These are phyloP conservation scores for Corythornis cristatus DNA, from an alignment of 2,113 vertebrate species.

Conservation along the genomic window DNA sequence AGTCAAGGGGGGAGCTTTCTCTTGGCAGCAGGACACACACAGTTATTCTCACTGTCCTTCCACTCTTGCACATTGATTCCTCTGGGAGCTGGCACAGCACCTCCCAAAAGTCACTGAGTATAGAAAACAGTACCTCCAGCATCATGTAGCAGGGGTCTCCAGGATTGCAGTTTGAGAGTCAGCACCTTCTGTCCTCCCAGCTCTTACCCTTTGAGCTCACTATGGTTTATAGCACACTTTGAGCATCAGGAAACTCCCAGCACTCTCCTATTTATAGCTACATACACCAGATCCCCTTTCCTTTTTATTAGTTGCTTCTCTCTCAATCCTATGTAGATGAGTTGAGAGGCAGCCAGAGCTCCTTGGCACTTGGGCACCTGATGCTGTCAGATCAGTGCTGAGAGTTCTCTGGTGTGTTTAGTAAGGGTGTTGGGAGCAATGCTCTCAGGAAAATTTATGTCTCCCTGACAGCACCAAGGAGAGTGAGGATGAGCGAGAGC, in stretches of 20 bases:
- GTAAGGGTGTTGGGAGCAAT: neutral
- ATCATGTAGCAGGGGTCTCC: neutral
- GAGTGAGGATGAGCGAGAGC: neutral
- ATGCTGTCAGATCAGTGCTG: neutral
- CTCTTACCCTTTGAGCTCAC: neutral
- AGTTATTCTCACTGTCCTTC: neutral
- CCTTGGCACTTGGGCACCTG: neutral
- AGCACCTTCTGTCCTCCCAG: neutral
- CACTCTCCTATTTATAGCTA: neutral
- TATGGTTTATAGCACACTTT: neutral
- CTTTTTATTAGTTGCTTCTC: neutral
- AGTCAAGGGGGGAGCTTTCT: neutral
- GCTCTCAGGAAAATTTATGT: neutral
- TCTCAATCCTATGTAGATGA: neutral
- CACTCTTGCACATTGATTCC: neutral
- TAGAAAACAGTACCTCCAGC: neutral
- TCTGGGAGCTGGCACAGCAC: neutral
- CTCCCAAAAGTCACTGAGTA: neutral
- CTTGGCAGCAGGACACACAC: accelerated
- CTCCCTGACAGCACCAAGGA: neutral
- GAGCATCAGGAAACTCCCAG: neutral
- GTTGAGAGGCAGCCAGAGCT: neutral
- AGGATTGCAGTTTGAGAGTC: neutral
- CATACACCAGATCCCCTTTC: neutral
- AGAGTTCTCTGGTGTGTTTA: accelerated